A percentile compares a stretch with the other conserved stretches of the same genome.
These are phyloP conservation scores for Philonicus albiceps DNA, from an alignment of 2,888 invertebrate genomes.

Conservation along the genomic window DNA sequence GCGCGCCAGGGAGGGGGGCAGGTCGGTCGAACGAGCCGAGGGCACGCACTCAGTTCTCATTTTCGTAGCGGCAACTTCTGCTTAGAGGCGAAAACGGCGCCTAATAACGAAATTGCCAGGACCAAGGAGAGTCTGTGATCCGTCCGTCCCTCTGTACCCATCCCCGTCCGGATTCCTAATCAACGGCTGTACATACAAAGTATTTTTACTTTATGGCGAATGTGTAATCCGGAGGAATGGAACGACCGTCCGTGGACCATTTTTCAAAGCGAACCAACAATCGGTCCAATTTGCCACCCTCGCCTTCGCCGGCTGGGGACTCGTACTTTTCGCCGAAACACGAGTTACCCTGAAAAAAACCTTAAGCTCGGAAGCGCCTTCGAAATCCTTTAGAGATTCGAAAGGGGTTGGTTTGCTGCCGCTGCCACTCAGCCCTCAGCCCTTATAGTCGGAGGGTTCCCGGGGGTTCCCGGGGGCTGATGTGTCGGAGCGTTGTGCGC, in stretches of 20 bases:
- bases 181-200: constrained; percentile 41
- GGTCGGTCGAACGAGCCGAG: constrained; percentile 3
- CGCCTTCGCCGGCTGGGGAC: constrained; percentile 1
- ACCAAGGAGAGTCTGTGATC: too few species aligned
- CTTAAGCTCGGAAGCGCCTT: constrained; percentile 37
- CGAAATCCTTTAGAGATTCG: constrained; percentile 39
- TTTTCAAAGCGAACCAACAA: constrained; percentile 38
- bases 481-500: neutral
- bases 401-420: constrained; percentile 12
- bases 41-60: constrained; percentile 22
- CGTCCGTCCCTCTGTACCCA: too few species aligned
- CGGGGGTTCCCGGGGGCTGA: neutral
- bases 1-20: too few species aligned
- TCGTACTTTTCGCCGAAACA: constrained; percentile 13
- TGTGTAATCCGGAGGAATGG: constrained; percentile 34
- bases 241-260: constrained; percentile 38
- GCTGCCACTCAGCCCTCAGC: neutral
- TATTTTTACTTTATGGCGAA: constrained; percentile 42
- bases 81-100: constrained; percentile 1
- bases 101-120: constrained; percentile 31
- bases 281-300: constrained; percentile 38
- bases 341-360: constrained; percentile 19
- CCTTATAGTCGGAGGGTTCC: too few species aligned
- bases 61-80: constrained; percentile 23
- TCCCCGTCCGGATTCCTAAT: constrained; percentile 26